phyloP scores from a whole-genome alignment of 2,888 invertebrate species.

The Phoronis australis region DNA sequence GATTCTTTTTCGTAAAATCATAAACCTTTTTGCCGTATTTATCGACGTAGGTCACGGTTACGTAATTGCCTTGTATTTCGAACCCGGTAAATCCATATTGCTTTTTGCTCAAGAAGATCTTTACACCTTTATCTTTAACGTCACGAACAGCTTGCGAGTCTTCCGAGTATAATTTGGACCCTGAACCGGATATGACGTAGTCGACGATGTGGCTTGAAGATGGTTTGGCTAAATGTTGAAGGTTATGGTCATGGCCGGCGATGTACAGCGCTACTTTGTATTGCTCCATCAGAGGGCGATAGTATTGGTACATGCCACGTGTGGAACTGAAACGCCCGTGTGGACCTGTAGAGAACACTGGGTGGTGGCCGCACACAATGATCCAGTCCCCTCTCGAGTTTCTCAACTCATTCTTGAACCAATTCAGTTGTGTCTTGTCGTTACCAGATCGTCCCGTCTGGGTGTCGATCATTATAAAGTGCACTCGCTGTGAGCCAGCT shows the following conservation, averaged over 20 bases:
- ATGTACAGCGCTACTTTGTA: neutral
- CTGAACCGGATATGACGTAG: neutral
- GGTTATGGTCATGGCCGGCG: neutral
- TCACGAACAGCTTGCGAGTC: neutral
- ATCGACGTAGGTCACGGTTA: neutral
- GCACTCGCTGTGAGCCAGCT: neutral
- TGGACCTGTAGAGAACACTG: neutral
- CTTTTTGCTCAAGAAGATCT: neutral
- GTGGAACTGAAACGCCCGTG: neutral
- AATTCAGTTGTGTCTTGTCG: neutral
- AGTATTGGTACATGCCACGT: neutral
- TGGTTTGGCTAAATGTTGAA: neutral
- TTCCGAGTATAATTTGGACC: neutral
- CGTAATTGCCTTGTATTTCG: neutral
- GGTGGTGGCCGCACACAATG: neutral
- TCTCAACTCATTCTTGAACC: neutral
- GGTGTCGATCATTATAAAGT: neutral
- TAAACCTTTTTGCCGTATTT: neutral
- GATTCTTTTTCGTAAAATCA: neutral
- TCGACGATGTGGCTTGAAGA: neutral
- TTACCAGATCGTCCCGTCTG: neutral
- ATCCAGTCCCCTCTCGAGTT: neutral
- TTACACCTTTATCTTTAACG: neutral
- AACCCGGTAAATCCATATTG: neutral
- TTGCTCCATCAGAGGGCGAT: neutral